A percentile compares a stretch with the other conserved stretches of the same genome.
These are phyloP conservation scores for Desmodus rotundus DNA, from an alignment of 2,113 vertebrate genomes.

Conservation along the genomic window DNA sequence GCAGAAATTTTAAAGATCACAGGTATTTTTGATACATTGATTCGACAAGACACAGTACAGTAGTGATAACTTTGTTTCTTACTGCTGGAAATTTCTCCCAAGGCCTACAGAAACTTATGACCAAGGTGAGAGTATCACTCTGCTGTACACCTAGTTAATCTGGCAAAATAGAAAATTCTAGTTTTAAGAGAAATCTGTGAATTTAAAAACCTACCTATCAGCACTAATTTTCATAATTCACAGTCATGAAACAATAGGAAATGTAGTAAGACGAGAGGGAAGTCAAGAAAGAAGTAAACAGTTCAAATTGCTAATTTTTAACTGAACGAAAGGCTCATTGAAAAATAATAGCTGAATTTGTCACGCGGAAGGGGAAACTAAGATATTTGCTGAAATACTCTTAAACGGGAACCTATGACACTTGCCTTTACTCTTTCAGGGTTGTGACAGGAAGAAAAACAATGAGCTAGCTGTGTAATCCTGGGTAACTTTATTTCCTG, in stretches of 20 bases:
- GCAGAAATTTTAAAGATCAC: background rate
- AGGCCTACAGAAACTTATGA: background rate
- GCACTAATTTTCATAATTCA: background rate
- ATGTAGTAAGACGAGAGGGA: background rate
- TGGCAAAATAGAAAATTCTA: background rate
- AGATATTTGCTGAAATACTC: background rate
- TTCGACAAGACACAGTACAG: background rate
- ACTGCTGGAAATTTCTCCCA: background rate
- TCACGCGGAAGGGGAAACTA: background rate
- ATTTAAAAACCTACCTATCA: background rate
- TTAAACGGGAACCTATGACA: background rate
- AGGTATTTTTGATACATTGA: background rate
- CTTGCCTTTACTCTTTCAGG: background rate
- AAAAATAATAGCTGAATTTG: background rate
- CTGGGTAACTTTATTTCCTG: background rate
- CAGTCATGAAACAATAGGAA: background rate
- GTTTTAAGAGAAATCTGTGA: background rate
- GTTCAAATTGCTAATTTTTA: background rate
- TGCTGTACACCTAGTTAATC: background rate
- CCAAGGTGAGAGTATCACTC: background rate
- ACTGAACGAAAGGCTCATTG: background rate
- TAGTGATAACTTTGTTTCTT: background rate
- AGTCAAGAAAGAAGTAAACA: background rate
- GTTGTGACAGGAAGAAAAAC: background rate
- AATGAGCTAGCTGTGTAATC: background rate